Percentiles rank a stretch among this genome's conserved stretches.
These are phyloP conservation scores for Petrolisthes manimaculis DNA, from an alignment of 2,888 invertebrate genomes.

Conservation along the genomic window DNA sequence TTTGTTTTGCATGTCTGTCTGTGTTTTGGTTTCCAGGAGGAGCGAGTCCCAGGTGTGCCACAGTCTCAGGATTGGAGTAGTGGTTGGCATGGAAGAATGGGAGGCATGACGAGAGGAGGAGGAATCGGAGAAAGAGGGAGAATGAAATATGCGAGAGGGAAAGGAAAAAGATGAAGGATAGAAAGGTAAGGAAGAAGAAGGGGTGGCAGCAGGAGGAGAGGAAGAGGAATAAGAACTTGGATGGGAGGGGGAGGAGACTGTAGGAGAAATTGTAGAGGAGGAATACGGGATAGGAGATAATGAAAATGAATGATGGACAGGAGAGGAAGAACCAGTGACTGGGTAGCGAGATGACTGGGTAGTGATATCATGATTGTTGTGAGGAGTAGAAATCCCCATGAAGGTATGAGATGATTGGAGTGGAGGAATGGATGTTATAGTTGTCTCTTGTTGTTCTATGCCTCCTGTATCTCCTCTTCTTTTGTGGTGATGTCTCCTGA, in stretches of 20 bases:
- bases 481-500: background rate
- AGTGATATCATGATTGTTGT: background rate
- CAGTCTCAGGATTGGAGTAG: constrained; percentile 1
- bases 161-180: background rate
- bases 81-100: background rate
- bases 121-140: background rate
- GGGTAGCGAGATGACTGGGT: background rate
- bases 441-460: background rate
- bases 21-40: background rate
- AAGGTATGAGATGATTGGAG: background rate
- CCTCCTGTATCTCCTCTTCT: background rate
- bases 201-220: background rate
- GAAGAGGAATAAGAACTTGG: background rate
- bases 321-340: background rate
- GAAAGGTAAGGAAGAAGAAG: background rate
- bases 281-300: background rate
- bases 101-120: background rate
- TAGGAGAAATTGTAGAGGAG: background rate
- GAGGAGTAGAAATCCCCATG: background rate
- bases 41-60: constrained; percentile 17
- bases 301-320: background rate
- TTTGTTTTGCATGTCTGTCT: background rate
- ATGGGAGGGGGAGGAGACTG: background rate
- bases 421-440: background rate
- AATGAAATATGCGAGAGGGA: background rate